Percentiles rank a stretch among this genome's conserved stretches.
Conservation (phyloP, 2,113 vertebrate species). For the Regulus satrapa region DNA sequence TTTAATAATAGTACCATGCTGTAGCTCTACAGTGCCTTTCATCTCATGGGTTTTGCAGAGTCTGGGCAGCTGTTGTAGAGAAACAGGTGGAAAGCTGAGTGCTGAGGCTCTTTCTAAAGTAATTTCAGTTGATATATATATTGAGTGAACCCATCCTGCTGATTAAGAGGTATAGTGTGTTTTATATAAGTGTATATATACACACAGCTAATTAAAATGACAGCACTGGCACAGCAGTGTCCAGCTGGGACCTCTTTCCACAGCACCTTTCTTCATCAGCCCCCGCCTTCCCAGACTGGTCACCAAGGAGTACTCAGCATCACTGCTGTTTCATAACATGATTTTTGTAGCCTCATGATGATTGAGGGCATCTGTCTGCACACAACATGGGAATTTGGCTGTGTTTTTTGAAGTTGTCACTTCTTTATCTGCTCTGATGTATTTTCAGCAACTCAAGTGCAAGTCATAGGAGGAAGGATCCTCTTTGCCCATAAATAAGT, state of each 20-base stretch:
- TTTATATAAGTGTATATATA: neutral
- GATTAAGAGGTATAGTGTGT: neutral
- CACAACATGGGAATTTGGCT: neutral
- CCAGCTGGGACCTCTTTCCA: neutral
- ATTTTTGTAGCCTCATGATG: neutral
- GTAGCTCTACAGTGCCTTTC: constrained; percentile 4
- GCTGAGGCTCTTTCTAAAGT: constrained; percentile 29
- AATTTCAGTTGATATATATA: constrained; percentile 26
- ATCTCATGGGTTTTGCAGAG: constrained; percentile 30
- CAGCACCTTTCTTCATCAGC: neutral
- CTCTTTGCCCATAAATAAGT: neutral
- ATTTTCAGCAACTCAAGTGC: neutral
- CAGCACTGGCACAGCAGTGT: neutral
- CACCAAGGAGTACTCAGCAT: neutral
- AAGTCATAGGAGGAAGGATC: neutral
- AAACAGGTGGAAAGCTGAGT: constrained; percentile 38
- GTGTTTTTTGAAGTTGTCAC: neutral
- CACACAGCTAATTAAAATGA: constrained; percentile 1
- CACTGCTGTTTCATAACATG: neutral
- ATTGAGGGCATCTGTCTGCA: neutral
- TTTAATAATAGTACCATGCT: neutral
- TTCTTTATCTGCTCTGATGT: neutral
- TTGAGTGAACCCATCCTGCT: constrained; percentile 28
- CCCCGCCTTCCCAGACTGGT: neutral
- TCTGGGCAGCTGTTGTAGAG: constrained; percentile 25